A percentile compares a stretch with the other conserved stretches of the same genome.
These are phyloP conservation scores for Pampus argenteus DNA, from an alignment of 2,797 vertebrate genomes.

Conservation along the genomic window DNA sequence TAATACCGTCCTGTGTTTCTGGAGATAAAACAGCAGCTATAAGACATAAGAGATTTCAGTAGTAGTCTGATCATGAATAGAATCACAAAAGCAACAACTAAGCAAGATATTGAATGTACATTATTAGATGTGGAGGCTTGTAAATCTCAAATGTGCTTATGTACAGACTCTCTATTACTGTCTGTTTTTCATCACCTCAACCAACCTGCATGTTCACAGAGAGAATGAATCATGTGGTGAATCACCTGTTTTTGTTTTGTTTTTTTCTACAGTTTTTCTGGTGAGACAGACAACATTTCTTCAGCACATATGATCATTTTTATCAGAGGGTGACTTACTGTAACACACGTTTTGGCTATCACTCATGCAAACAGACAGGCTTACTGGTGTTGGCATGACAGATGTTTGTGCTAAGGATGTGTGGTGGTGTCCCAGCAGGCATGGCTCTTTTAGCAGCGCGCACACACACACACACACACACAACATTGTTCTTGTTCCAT, in stretches of 20 bases:
- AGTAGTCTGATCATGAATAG: conserved; percentile 1
- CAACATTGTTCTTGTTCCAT: conserved; percentile 18
- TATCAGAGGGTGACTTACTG: conserved; percentile 24
- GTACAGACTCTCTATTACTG: background rate
- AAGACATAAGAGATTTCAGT: conserved; percentile 11
- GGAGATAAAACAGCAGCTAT: conserved; percentile 30
- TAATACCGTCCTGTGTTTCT: background rate
- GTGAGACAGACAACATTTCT: conserved; percentile 46
- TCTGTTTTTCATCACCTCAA: conserved; percentile 55
- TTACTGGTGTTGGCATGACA: conserved; percentile 43
- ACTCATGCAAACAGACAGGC: conserved; percentile 31
- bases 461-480: conserved; percentile 23
- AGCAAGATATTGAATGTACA: conserved; percentile 12
- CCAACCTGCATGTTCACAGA: conserved; percentile 41
- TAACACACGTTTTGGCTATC: conserved; percentile 42
- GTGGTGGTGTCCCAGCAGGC: conserved; percentile 49
- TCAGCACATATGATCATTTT: conserved; percentile 44
- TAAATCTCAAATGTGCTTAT: conserved; percentile 37
- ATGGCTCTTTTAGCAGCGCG: conserved; percentile 36
- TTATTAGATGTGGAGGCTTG: conserved; percentile 40
- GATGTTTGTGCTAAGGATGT: conserved; percentile 57
- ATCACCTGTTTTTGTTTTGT: conserved; percentile 50
- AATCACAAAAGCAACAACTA: conserved; percentile 32
- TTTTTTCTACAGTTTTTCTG: conserved; percentile 36
- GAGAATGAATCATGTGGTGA: conserved; percentile 59